Conservation (phyloP, 2,888 invertebrate species). For the Parapristionchus giblindavisi region DNA sequence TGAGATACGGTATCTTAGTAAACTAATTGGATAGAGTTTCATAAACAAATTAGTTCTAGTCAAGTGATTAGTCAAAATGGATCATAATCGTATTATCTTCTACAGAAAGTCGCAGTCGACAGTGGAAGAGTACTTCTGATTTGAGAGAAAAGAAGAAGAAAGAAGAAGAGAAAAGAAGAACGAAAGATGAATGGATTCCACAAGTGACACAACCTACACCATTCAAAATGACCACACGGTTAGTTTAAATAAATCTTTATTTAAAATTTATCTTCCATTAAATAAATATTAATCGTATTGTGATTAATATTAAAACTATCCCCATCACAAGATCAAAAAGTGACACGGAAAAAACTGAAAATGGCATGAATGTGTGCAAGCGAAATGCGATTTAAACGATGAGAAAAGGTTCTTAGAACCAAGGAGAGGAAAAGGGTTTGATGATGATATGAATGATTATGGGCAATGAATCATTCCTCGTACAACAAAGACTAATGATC, state of each 20-base stretch:
- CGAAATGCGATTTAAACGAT: too few relatives aligned
- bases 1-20: too few relatives aligned
- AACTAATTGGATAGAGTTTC: too few relatives aligned
- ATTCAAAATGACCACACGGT: constrained; percentile 32
- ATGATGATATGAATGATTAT: too few relatives aligned
- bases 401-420: too few relatives aligned
- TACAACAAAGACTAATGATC: neutral
- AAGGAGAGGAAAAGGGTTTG: too few relatives aligned
- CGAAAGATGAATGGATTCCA: constrained; percentile 24
- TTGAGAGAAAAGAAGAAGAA: neutral
- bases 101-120: neutral
- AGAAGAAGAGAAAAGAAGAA: constrained; percentile 12
- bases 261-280: neutral
- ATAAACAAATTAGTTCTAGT: too few relatives aligned
- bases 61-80: too few relatives aligned
- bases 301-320: neutral
- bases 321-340: neutral
- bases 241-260: neutral
- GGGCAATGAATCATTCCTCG: neutral
- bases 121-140: constrained; percentile 12
- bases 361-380: neutral
- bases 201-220: constrained; percentile 27
- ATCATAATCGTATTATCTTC: too few relatives aligned
- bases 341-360: neutral
- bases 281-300: neutral